phyloP scores from a whole-genome alignment of 2,888 invertebrate genomes.

The Drosophila stalkeri region DNA sequence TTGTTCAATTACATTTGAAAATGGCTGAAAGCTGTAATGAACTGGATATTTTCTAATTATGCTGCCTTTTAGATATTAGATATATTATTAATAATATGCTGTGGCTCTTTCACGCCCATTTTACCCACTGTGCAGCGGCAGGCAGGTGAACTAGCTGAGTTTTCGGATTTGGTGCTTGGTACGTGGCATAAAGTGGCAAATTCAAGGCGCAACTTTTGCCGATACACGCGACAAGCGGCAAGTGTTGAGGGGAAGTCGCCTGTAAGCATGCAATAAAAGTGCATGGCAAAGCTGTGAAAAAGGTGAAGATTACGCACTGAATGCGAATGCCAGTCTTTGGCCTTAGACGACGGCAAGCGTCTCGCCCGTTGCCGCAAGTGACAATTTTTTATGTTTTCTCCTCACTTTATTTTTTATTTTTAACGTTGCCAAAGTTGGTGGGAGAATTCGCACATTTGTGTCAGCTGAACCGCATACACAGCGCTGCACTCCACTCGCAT shows the following conservation, averaged over 20 bases:
- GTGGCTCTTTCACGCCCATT: neutral
- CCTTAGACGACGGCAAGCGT: slow-evolving; percentile 11
- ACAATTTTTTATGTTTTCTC: slow-evolving; percentile 18
- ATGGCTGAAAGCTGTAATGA: too few species aligned
- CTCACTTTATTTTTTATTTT: neutral
- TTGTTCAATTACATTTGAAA: neutral
- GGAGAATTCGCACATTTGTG: slow-evolving; percentile 64
- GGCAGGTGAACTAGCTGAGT: slow-evolving; percentile 8
- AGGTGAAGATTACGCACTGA: slow-evolving; percentile 80
- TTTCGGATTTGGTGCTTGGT: slow-evolving; percentile 30
- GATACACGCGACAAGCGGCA: slow-evolving; percentile 69
- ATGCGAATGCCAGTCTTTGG: slow-evolving; percentile 59
- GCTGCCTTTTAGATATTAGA: too few species aligned
- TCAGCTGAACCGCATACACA: slow-evolving; percentile 53
- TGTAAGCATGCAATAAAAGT: slow-evolving; percentile 72
- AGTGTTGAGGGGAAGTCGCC: slow-evolving; percentile 27
- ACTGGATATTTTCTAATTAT: too few species aligned
- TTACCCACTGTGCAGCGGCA: slow-evolving; percentile 7
- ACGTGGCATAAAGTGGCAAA: slow-evolving; percentile 70
- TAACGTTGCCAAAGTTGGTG: slow-evolving; percentile 51
- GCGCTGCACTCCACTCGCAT: slow-evolving; percentile 49
- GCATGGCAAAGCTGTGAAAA: slow-evolving; percentile 66
- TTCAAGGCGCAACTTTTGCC: slow-evolving; percentile 71
- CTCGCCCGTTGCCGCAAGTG: slow-evolving; percentile 10
- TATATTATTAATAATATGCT: too few species aligned